Base-by-base conservation (phyloP, 2,113 vertebrate genomes). In the Bufo gargarizans region DNA sequence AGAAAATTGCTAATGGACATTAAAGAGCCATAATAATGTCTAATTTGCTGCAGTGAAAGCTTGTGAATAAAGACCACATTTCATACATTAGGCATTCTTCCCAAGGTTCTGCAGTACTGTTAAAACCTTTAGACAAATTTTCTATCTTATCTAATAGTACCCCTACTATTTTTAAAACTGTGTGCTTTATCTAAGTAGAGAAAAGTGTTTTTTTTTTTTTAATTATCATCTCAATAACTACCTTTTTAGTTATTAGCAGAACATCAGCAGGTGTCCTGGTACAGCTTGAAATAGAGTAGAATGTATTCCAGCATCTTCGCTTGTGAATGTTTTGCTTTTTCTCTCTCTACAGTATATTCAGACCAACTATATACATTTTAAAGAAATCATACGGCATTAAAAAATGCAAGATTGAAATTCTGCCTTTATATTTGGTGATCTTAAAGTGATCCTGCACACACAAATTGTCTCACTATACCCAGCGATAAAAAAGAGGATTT, bases 151-250 rank as follows among this genome's bases (percentile, higher is more conserved):
- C n/a, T 45, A 45, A 33, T 55, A 77, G 71, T 17, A 14, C 80
- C 43, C 5, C 80, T 82, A 82, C 45, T 10, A 50, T 12, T 49
- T 63, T 80, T 22, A 58, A 80, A 59, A 12, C 22, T 45, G 55
- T 82, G 47, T 65, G 45, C 59, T 82, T 82, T 59, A 82, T 61
- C 8, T 45, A 82, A 82, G 80, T 82, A 59, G 59, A 47, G 59
- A 82, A 82, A 82, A 49, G 43, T 65, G 17, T 49, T 65, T n/a
- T 33, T 0, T 33, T 33, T 33, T 82, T 65, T 45, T 82, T 10
- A 50, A 65, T 82, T n/a, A 82, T 47, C 79, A 63, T 82, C 59
- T 82, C 65, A 82, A 82, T 82, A 82, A 65, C 59, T 47, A 61
- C 43, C 59, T 65, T 65, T 19, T 65, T 19, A 20, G 17, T 50